These are phyloP conservation scores for Pleuronectes platessa DNA, from an alignment of 2,113 vertebrate species.

Conservation along the genomic window DNA sequence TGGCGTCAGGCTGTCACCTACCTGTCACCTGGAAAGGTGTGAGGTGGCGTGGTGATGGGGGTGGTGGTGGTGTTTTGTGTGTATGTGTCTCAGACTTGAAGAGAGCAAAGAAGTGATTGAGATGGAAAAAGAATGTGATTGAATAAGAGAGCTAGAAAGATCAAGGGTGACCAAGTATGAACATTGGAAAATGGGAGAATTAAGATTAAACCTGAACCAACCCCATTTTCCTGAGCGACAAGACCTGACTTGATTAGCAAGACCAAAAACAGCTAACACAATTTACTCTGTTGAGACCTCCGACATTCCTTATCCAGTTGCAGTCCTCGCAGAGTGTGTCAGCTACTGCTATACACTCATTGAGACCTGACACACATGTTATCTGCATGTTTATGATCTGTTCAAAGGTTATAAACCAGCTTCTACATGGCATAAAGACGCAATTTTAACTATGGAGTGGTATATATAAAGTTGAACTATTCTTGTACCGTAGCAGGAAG, in stretches of 20 bases:
- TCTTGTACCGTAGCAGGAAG: constrained; percentile 57
- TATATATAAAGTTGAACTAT: constrained; percentile 71
- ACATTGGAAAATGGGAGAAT: constrained; percentile 51
- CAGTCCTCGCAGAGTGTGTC: constrained; percentile 66
- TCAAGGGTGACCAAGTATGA: constrained; percentile 49
- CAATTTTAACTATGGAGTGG: constrained; percentile 71
- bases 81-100: constrained; percentile 19
- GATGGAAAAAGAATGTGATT: constrained; percentile 26
- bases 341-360: constrained; percentile 64
- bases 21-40: constrained; percentile 67
- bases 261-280: constrained; percentile 57
- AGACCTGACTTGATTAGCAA: constrained; percentile 70
- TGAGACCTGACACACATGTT: constrained; percentile 71
- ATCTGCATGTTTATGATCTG: constrained; percentile 72
- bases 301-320: constrained; percentile 49
- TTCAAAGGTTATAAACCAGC: constrained; percentile 77
- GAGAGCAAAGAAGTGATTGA: constrained; percentile 53
- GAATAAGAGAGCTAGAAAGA: constrained; percentile 48
- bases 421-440: constrained; percentile 64
- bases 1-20: constrained; percentile 65
- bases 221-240: constrained; percentile 52
- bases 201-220: constrained; percentile 56
- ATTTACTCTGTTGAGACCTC: constrained; percentile 65
- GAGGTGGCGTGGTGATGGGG: constrained; percentile 9
- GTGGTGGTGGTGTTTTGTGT: neutral